Percentiles rank a stretch among this genome's conserved stretches.
Evolutionary conservation across 2,797 vertebrate species (phyloP).

Genomic region (Chrysocyon brachyurus): DNA sequence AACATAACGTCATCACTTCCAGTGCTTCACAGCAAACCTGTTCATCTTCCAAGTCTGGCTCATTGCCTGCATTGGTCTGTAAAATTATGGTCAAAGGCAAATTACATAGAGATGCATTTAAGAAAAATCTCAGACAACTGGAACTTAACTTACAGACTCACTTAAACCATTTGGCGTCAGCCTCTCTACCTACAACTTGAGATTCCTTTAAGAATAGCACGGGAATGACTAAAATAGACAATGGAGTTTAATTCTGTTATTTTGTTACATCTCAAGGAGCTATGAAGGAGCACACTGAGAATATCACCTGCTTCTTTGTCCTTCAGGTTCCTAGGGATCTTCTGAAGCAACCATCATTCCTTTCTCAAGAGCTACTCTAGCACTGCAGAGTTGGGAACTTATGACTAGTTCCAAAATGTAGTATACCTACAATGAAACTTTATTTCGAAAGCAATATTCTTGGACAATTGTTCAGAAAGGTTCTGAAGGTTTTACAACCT

Average conservation of each 20-base stretch:
- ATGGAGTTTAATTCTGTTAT: conserved; percentile 22
- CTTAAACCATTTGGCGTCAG: conserved; percentile 1
- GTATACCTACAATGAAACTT: neutral
- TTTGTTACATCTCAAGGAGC: neutral
- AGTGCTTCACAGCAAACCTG: conserved; percentile 99
- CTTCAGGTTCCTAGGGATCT: neutral
- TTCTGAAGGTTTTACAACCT: conserved; percentile 20
- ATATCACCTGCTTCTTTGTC: neutral
- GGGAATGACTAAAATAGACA: conserved; percentile 17
- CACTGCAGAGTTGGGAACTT: neutral
- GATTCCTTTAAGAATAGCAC: neutral
- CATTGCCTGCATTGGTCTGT: conserved; percentile 97
- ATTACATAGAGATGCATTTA: conserved; percentile 59
- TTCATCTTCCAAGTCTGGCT: conserved; percentile 97
- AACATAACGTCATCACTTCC: conserved; percentile 99
- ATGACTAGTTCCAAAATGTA: neutral
- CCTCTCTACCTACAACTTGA: neutral
- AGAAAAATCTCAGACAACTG: conserved; percentile 61
- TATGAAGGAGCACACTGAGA: neutral
- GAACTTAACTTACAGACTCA: conserved; percentile 60
- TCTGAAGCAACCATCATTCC: conserved; percentile 28
- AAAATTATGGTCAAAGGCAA: conserved; percentile 78
- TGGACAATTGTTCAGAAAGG: neutral
- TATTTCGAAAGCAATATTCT: neutral
- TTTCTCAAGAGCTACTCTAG: conserved; percentile 1